These are phyloP conservation scores for Spinibarbus caldwelli DNA, from an alignment of 2,797 vertebrate species.

Conservation along the genomic window DNA sequence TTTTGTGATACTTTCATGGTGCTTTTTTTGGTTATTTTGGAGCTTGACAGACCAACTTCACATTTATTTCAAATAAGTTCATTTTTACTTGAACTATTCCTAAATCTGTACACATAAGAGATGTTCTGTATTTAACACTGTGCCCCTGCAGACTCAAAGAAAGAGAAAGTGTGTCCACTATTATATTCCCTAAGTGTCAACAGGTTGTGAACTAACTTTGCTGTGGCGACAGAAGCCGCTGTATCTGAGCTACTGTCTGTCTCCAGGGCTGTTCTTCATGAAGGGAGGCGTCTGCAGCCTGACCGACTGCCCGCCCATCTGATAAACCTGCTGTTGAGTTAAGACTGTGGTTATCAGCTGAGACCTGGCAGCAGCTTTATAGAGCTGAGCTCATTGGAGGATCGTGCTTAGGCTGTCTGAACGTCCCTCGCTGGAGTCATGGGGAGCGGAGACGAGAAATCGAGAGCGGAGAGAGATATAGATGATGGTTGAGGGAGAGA, in stretches of 20 bases:
- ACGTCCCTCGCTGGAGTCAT: conserved; percentile 21
- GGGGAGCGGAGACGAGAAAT: conserved; percentile 47
- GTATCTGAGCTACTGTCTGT: conserved; percentile 34
- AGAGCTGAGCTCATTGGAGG: conserved; percentile 21
- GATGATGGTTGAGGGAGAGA: conserved; percentile 18
- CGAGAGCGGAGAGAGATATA: conserved; percentile 25
- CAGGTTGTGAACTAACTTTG: background rate
- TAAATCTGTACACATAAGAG: background rate
- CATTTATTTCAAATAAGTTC: background rate
- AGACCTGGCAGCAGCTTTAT: conserved; percentile 47
- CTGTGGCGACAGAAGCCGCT: conserved; percentile 31
- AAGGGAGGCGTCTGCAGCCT: conserved; percentile 27
- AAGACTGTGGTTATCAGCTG: conserved; percentile 52
- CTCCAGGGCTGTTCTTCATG: background rate
- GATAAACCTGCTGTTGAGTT: conserved; percentile 56
- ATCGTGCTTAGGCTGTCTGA: conserved; percentile 33
- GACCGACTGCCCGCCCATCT: conserved; percentile 55
- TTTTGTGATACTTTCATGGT: background rate
- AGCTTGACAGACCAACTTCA: background rate
- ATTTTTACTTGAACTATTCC: background rate
- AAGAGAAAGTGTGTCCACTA: background rate
- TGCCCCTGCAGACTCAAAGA: background rate
- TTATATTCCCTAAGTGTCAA: background rate
- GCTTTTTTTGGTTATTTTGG: background rate
- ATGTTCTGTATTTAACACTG: background rate